Conservation (phyloP, 1,140 invertebrate genomes). For the Belonocnema kinseyi region DNA sequence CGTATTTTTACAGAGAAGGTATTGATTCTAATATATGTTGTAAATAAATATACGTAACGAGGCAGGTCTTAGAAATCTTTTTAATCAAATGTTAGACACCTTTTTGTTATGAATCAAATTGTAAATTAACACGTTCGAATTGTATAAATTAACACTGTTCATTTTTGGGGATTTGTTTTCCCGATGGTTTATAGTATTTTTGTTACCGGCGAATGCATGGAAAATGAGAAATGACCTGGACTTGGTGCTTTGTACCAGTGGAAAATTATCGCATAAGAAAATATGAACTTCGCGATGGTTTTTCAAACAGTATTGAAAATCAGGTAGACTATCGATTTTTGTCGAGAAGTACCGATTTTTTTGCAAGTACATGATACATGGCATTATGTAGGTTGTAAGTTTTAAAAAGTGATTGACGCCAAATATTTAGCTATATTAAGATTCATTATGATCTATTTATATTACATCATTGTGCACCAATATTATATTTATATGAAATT, state of each 20-base stretch:
- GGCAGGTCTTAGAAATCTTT: constrained; percentile 45
- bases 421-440: constrained; percentile 60
- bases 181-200: constrained; percentile 8
- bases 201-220: constrained; percentile 4
- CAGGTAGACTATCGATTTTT: constrained; percentile 23
- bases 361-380: constrained; percentile 4
- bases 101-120: constrained; percentile 12
- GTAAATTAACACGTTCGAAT: constrained; percentile 25
- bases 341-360: constrained; percentile 1
- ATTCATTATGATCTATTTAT: constrained; percentile 48
- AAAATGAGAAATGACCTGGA: constrained; percentile 16
- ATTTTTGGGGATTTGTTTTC: background rate
- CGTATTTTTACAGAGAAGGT: constrained; percentile 50
- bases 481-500: constrained; percentile 31
- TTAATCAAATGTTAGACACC: constrained; percentile 32
- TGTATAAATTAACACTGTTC: constrained; percentile 11
- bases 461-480: constrained; percentile 41
- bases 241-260: constrained; percentile 27
- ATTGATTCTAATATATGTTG: constrained; percentile 35
- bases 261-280: constrained; percentile 1
- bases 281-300: constrained; percentile 8
- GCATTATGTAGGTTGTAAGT: constrained; percentile 50
- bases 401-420: constrained; percentile 64
- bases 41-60: constrained; percentile 46
- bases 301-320: constrained; percentile 29